Conservation (phyloP, 2,888 invertebrate genomes). For the Vandiemenella viatica region DNA sequence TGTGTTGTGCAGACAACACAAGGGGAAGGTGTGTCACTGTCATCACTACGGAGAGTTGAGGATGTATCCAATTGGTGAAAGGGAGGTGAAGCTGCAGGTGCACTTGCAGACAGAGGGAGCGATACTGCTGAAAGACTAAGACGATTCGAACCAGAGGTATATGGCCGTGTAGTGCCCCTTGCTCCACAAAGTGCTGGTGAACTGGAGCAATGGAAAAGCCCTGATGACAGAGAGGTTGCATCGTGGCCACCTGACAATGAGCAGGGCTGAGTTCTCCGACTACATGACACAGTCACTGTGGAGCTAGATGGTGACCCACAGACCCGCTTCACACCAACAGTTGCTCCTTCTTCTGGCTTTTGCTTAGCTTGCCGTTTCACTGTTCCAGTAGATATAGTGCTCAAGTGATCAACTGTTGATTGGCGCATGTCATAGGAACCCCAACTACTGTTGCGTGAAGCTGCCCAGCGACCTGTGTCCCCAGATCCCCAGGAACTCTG, state of each 20-base stretch:
- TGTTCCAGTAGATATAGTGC: slow-evolving; percentile 31
- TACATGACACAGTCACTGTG: slow-evolving; percentile 22
- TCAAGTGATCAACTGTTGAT: slow-evolving; percentile 10
- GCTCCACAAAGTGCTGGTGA: no score
- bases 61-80: no score
- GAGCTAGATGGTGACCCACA: slow-evolving; percentile 5
- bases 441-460: slow-evolving; percentile 55
- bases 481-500: slow-evolving; percentile 75
- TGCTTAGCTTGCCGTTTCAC: slow-evolving; percentile 50
- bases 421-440: slow-evolving; percentile 51
- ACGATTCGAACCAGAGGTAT: no score
- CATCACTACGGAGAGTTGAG: no score
- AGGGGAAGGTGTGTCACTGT: slow-evolving; percentile 29
- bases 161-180: no score
- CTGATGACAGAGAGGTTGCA: slow-evolving; percentile 25
- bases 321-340: slow-evolving; percentile 25
- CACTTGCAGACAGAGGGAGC: slow-evolving; percentile 40
- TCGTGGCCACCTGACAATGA: no score
- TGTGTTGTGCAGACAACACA: slow-evolving; percentile 32
- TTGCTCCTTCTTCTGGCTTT: slow-evolving; percentile 44
- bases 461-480: slow-evolving; percentile 33
- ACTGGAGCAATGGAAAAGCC: no score
- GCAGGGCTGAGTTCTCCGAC: no score
- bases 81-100: slow-evolving; percentile 30
- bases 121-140: no score